Conservation (phyloP, 2,888 invertebrate genomes). For the Euclidia mi region DNA sequence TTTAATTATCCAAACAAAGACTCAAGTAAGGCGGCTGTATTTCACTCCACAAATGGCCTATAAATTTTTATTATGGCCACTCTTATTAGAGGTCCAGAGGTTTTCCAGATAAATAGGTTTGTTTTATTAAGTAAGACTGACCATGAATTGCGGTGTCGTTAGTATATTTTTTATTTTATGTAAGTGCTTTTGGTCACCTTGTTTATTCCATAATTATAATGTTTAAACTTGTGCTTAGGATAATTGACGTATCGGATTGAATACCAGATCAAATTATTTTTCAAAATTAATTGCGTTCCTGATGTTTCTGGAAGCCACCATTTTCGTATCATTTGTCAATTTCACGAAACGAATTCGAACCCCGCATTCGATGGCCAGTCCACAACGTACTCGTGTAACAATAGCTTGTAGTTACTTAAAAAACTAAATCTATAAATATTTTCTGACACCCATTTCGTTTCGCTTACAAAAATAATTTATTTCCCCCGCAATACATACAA, state of each 20-base stretch:
- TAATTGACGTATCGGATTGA: too few relatives aligned
- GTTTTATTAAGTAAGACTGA: conserved; percentile 76
- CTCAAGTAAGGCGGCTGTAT: conserved; percentile 74
- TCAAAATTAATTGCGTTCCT: too few relatives aligned
- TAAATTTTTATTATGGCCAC: conserved; percentile 88
- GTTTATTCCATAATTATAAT: too few relatives aligned
- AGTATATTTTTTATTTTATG: conserved; percentile 45
- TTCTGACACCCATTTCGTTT: neutral
- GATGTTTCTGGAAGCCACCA: too few relatives aligned
- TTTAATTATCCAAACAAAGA: conserved; percentile 86
- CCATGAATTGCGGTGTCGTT: conserved; percentile 67
- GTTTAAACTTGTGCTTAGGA: too few relatives aligned
- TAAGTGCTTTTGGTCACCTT: too few relatives aligned
- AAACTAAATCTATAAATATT: neutral
- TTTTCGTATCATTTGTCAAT: too few relatives aligned
- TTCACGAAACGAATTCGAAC: too few relatives aligned
- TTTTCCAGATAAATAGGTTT: conserved; percentile 81
- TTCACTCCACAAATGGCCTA: conserved; percentile 85
- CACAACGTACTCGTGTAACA: too few relatives aligned
- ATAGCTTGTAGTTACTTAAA: too few relatives aligned
- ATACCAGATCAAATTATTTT: too few relatives aligned
- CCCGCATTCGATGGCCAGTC: too few relatives aligned
- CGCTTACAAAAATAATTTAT: conserved; percentile 3
- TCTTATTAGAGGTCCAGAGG: conserved; percentile 84
- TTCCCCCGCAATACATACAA: conserved; percentile 11